Percentiles rank a stretch among this genome's conserved stretches.
phyloP scores from a whole-genome alignment of 1,140 invertebrate species.

The Drosophila takahashii region DNA sequence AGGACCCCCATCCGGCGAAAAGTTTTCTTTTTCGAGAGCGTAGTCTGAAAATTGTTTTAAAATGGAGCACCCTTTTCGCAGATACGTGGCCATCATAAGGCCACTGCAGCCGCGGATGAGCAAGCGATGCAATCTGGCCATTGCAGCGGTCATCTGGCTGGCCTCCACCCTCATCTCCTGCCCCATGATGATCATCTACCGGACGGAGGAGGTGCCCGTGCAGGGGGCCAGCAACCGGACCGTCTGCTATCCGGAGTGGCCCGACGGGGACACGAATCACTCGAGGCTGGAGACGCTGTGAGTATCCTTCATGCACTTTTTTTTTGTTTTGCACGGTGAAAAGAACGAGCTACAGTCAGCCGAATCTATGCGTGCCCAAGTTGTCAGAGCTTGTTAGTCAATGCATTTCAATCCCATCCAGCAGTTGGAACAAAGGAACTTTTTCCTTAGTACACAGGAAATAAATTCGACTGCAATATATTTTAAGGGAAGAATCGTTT shows the following conservation, averaged over 20 bases:
- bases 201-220: slow-evolving; percentile 87
- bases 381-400: slow-evolving; percentile 1
- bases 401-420: not conserved
- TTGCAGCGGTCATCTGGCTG: slow-evolving; percentile 92
- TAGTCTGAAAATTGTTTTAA: slow-evolving; percentile 35
- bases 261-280: slow-evolving; percentile 89
- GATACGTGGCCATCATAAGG: slow-evolving; percentile 97
- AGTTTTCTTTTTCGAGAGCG: not conserved
- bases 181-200: slow-evolving; percentile 93
- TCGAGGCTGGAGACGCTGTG: slow-evolving; percentile 92
- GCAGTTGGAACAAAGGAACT: not conserved
- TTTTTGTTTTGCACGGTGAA: no score
- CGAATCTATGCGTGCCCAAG: slow-evolving; percentile 1
- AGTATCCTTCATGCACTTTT: slow-evolving; percentile 85
- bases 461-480: not conserved
- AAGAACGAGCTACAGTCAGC: not conserved
- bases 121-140: slow-evolving; percentile 91
- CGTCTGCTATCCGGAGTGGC: slow-evolving; percentile 93
- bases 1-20: not conserved
- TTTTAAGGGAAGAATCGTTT: not conserved
- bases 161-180: slow-evolving; percentile 90
- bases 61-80: slow-evolving; percentile 80
- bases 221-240: slow-evolving; percentile 86
- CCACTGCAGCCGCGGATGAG: slow-evolving; percentile 94
- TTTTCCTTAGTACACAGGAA: not conserved